Percentiles rank a stretch among this genome's conserved stretches.
phyloP scores from a whole-genome alignment of 2,113 vertebrate genomes.

The Trochalopteron elliotii region DNA sequence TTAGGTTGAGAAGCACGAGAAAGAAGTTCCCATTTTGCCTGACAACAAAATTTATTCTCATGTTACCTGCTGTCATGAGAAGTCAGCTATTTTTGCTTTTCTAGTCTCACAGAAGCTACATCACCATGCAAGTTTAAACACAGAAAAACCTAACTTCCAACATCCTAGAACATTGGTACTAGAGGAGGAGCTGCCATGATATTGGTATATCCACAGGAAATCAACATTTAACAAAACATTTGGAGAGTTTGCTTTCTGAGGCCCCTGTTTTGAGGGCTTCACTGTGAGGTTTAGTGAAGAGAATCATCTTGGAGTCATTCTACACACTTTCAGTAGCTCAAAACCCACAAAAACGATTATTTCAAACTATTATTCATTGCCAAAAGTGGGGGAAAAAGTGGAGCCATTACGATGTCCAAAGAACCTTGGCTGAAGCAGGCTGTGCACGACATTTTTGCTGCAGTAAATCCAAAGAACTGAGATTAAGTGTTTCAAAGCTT shows the following conservation, averaged over 20 bases:
- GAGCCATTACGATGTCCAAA: neutral
- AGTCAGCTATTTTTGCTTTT: neutral
- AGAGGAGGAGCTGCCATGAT: neutral
- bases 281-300: neutral
- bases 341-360: accelerated
- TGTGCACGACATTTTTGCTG: accelerated
- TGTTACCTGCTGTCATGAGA: neutral
- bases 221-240: neutral
- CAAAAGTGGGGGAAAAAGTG: neutral
- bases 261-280: neutral
- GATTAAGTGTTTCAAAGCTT: neutral
- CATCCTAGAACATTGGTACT: neutral
- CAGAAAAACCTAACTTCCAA: accelerated
- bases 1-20: neutral
- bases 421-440: neutral
- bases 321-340: neutral
- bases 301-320: neutral
- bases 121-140: neutral
- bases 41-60: neutral
- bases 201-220: neutral
- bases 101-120: neutral
- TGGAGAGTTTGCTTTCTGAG: neutral
- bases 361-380: neutral
- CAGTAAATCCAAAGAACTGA: neutral
- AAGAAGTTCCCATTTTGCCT: neutral